Evolutionary conservation across 2,888 invertebrate genomes (phyloP).

Genomic region (Caenorhabditis afra): DNA sequence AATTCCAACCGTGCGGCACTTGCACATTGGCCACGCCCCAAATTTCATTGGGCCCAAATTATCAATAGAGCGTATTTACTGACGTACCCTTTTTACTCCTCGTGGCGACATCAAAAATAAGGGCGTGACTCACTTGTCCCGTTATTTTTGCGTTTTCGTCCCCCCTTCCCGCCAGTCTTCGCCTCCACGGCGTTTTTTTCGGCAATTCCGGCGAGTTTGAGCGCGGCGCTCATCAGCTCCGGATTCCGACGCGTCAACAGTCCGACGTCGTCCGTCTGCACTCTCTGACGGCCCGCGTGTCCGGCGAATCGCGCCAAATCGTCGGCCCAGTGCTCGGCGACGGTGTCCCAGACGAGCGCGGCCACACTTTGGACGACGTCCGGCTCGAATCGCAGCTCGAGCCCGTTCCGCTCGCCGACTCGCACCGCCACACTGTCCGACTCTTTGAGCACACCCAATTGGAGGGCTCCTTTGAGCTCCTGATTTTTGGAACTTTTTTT

Average conservation of each 20-base stretch:
- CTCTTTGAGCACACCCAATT: constrained; percentile 57
- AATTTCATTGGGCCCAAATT: too few relatives aligned
- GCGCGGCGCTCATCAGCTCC: constrained; percentile 39
- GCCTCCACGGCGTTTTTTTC: too few relatives aligned
- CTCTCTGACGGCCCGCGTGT: constrained; percentile 58
- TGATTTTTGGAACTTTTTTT: constrained; percentile 15
- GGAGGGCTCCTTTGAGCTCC: constrained; percentile 63
- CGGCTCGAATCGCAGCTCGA: constrained; percentile 42
- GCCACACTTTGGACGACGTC: constrained; percentile 51
- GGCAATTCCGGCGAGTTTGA: too few relatives aligned
- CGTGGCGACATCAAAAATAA: too few relatives aligned
- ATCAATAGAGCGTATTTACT: too few relatives aligned
- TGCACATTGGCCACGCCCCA: too few relatives aligned
- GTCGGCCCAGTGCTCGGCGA: constrained; percentile 53
- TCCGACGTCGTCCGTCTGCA: constrained; percentile 58
- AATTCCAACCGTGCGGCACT: too few relatives aligned
- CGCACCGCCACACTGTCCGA: constrained; percentile 47
- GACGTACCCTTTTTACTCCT: too few relatives aligned
- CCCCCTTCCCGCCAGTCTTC: too few relatives aligned
- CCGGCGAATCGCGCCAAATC: constrained; percentile 60
- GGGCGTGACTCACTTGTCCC: too few relatives aligned
- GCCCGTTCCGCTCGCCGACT: constrained; percentile 45
- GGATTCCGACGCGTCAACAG: constrained; percentile 65
- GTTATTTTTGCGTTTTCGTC: too few relatives aligned
- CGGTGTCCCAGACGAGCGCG: constrained; percentile 61